Evolutionary conservation across 1,140 invertebrate species (phyloP), one percentile per base, ranked within the genome.

Genomic region (Camponotus floridanus): DNA sequence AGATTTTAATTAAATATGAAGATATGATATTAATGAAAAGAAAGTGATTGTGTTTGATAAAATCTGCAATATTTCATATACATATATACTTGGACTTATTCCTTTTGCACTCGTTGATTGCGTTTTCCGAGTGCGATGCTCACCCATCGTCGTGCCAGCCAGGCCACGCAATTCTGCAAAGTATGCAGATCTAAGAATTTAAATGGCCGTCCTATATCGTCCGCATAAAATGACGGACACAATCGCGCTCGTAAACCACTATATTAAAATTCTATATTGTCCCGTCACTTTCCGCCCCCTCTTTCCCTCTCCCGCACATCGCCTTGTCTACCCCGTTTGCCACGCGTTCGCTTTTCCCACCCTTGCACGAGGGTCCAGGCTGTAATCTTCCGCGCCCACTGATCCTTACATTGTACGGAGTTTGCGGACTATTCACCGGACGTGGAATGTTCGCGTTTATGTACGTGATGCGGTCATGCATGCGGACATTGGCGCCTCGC

Each of bases 171-270:
- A 95, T 95, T 95, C 93, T 92, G 91, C 93, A 91, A 95, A 95
- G 92, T 95, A 95, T 95, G 94, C 94, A 95, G 94, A 95, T 95
- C 94, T 95, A 95, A 95, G 94, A 95, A 95, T 95, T 95, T 92
- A 95, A 95, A 95, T 95, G 94, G 93, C 92, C 91, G 92, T 89
- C 91, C 92, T 94, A 93, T 93, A 91, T 91, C 91, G 92, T 81
- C 92, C 92, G 91, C 48, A 51, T 95, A 95, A 95, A 95, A 95
- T 94, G 93, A 91, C 92, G 94, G 94, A 95, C 94, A 95, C 94
- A 95, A 95, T 95, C 94, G 94, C 92, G 92, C 94, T 95, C 94
- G 94, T 95, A 95, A 95, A 95, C 81, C 93, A 95, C 94, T 95
- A 94, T 95, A 95, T 95, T 95, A 95, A 95, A 95, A 95, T 95